These are phyloP conservation scores for Lycaon pictus DNA, from an alignment of 2,113 vertebrate species.

Conservation along the genomic window DNA sequence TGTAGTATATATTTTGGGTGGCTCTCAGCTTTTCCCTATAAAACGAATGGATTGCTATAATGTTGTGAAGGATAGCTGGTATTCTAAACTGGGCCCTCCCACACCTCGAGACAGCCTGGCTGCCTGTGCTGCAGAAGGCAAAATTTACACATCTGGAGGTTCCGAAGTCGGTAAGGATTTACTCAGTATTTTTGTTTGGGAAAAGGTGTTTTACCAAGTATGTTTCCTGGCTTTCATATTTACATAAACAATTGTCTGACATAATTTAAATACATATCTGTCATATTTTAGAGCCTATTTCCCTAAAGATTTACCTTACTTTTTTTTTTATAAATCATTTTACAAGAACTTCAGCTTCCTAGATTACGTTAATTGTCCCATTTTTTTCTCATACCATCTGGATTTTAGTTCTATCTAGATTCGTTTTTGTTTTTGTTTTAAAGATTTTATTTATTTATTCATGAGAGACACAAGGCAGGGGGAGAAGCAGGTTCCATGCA, in stretches of 20 bases:
- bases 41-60: slow-evolving; percentile 99
- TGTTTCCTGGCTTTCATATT: slow-evolving; percentile 9
- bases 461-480: too few relatives aligned
- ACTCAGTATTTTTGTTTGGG: neutral
- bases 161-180: slow-evolving; percentile 96
- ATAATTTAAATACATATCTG: slow-evolving; percentile 33
- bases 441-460: too few relatives aligned
- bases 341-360: neutral
- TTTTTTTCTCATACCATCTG: neutral
- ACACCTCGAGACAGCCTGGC: slow-evolving; percentile 97
- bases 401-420: slow-evolving; percentile 32
- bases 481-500: too few relatives aligned
- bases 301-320: neutral
- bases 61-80: slow-evolving; percentile 99
- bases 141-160: slow-evolving; percentile 98
- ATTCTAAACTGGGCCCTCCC: slow-evolving; percentile 97
- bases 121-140: slow-evolving; percentile 96
- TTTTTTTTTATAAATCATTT: slow-evolving; percentile 25
- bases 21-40: slow-evolving; percentile 98
- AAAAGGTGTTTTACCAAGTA: neutral
- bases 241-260: neutral
- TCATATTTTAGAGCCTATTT: slow-evolving; percentile 53
- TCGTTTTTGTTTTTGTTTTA: neutral
- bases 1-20: slow-evolving; percentile 98
- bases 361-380: neutral